These are phyloP conservation scores for Melanogrammus aeglefinus DNA, from an alignment of 2,797 vertebrate genomes.

Conservation along the genomic window DNA sequence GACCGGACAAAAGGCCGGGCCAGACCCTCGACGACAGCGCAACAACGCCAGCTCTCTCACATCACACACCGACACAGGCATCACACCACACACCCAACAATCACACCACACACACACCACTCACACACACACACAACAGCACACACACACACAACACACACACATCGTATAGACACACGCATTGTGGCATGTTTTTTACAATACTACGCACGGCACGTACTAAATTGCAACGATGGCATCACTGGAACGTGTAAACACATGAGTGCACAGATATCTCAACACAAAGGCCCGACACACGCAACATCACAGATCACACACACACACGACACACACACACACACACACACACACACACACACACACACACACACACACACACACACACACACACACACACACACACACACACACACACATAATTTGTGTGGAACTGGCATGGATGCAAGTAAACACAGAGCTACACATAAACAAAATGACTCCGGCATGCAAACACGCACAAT, in stretches of 20 bases:
- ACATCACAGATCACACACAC: no score
- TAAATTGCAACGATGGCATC: no score
- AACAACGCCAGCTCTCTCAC: constrained; percentile 50
- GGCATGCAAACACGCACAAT: constrained; percentile 13
- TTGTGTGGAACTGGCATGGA: not conserved
- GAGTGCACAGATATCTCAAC: no score
- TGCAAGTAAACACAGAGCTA: constrained; percentile 29
- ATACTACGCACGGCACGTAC: not conserved
- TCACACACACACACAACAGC: constrained; percentile 30
- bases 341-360: not conserved
- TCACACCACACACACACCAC: not conserved
- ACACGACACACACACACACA: constrained; percentile 2
- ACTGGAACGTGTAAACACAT: no score
- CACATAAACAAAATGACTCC: constrained; percentile 29
- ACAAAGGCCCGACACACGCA: no score
- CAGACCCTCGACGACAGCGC: constrained; percentile 61
- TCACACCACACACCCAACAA: constrained; percentile 48
- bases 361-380: not conserved
- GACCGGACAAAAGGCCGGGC: constrained; percentile 57
- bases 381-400: not conserved
- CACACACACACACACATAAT: constrained; percentile 17
- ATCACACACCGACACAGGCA: constrained; percentile 46
- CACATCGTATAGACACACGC: constrained; percentile 50
- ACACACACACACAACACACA: constrained; percentile 39
- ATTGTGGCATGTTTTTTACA: not conserved